Percentiles rank a stretch among this genome's conserved stretches.
These are phyloP conservation scores for Dufourea novaeangliae DNA, from an alignment of 1,140 invertebrate genomes.

Conservation along the genomic window DNA sequence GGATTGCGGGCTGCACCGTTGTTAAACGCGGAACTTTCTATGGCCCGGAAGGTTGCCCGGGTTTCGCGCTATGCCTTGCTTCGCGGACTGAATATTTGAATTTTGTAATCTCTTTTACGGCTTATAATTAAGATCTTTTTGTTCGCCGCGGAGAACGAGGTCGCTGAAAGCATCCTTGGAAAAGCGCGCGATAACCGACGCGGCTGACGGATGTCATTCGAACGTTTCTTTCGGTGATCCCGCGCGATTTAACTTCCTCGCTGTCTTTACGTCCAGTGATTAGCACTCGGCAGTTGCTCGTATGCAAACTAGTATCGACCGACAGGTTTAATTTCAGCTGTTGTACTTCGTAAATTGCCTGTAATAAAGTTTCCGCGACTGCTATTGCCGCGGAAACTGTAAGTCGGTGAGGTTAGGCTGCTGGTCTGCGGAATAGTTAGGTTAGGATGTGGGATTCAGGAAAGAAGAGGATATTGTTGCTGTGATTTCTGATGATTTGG, in stretches of 20 bases:
- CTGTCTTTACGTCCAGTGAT: not conserved
- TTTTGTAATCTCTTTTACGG: conserved; percentile 15
- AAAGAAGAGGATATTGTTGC: too few relatives aligned
- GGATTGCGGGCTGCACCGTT: not conserved
- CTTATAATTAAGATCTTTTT: not conserved
- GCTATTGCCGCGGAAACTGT: not conserved
- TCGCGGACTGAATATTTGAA: conserved; percentile 5
- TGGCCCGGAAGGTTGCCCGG: not conserved
- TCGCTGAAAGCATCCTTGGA: not conserved
- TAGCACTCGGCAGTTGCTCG: not conserved
- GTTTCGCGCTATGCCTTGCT: not conserved
- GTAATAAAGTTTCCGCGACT: not conserved
- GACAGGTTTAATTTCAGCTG: not conserved
- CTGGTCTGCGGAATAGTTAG: too few relatives aligned
- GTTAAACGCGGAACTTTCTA: conserved; percentile 15
- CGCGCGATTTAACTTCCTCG: not conserved
- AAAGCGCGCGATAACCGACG: not conserved
- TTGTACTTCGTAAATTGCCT: not conserved
- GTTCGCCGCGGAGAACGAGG: not conserved
- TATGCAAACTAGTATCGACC: not conserved
- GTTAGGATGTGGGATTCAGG: too few relatives aligned
- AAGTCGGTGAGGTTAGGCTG: not conserved
- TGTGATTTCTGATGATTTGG: too few relatives aligned
- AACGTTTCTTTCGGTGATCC: not conserved
- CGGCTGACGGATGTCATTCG: not conserved